Evolutionary conservation across 2,888 invertebrate genomes (phyloP), one percentile per base, ranked within the genome.

Genomic region (Drosophila anomalata): DNA sequence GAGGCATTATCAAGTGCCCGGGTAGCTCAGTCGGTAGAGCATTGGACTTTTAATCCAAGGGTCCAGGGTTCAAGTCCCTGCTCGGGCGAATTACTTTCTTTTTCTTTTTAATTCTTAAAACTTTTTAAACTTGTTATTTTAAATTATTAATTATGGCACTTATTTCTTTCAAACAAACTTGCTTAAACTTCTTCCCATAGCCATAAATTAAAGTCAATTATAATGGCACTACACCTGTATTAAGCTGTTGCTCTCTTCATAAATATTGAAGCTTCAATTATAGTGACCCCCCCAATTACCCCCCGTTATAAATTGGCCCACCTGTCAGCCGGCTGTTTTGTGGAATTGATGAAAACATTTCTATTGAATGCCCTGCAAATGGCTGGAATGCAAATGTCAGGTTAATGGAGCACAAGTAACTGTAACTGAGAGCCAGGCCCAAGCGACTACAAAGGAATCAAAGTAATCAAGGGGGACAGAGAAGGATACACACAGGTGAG

Each of bases 31-130:
- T 91, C 90, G 91, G 91, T 91, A 91, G 91, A 91, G 91, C 91
- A 91, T 91, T 91, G 91, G 91, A 91, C 91, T 91, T 91, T 91
- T 91, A 91, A 91, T 91, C 91, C 91, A 91, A 91, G 91, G 91
- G 91, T 91, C 91, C 91, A 91, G 91, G 91, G 91, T 91, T 92
- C 91, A 91, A 92, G 90, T 91, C 91, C 91, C 91, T 91, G 90
- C 90, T 91, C 90, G 91, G 59, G 59, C 70, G 59, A 59, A 42
- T 11, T 33, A 12, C n/a, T 3, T 3, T 1, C 12, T 33, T 33
- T 33, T 12, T 12, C 3, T 12, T 33, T 9, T 33, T 20, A 11
- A n/a, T 39, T 39, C n/a, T 14, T 39, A 36, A 9, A 36, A 36
- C 22, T 29, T 29, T 29, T 29, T 29, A 0, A 9, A 29, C 9